phyloP scores from a whole-genome alignment of 1,140 invertebrate species.

The Acromyrmex heyeri region DNA sequence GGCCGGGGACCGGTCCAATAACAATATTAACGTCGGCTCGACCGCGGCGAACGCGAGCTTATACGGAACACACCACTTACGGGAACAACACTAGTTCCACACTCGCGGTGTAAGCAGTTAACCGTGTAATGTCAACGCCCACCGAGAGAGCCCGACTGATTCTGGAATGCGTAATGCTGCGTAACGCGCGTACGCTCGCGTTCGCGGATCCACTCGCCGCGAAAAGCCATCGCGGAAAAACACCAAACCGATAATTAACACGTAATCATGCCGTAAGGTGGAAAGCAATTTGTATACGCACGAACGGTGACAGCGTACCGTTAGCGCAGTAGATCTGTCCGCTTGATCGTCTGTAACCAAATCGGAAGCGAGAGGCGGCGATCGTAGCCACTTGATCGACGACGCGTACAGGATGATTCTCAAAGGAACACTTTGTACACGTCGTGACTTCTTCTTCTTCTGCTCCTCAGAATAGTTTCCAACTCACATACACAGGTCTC shows the following conservation, averaged over 20 bases:
- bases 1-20: conserved; percentile 46
- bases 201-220: not conserved
- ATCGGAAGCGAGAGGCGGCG: not conserved
- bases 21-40: conserved; percentile 47
- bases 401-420: not conserved
- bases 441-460: no score
- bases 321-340: conserved; percentile 2
- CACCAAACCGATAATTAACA: conserved; percentile 13
- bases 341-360: not conserved
- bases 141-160: conserved; percentile 22
- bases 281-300: not conserved
- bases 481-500: no score
- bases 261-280: not conserved
- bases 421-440: not conserved
- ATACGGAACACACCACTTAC: conserved; percentile 6
- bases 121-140: conserved; percentile 41
- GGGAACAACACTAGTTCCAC: not conserved
- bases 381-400: not conserved
- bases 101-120: conserved; percentile 14
- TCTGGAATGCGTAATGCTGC: conserved; percentile 41
- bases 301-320: conserved; percentile 14
- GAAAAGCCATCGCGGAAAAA: conserved; percentile 17
- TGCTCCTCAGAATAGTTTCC: no score
- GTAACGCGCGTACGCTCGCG: conserved; percentile 14
- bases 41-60: not conserved